A percentile compares a stretch with the other conserved stretches of the same genome.
phyloP scores from a whole-genome alignment of 1,140 invertebrate genomes.

The Onthophagus taurus region DNA sequence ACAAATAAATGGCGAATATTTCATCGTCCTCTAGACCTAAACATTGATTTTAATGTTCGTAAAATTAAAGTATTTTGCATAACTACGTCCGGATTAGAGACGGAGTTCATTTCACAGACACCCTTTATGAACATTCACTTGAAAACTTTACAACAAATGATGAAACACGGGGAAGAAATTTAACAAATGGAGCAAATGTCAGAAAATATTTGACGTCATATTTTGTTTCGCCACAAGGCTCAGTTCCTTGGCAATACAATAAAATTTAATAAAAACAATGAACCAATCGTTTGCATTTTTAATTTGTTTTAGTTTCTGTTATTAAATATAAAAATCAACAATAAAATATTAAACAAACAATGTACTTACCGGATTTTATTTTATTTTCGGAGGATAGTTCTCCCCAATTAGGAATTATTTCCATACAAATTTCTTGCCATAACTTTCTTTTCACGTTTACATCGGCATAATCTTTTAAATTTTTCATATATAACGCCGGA shows the following conservation, averaged over 20 bases:
- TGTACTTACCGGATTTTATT: conserved; percentile 1
- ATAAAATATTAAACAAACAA: background rate
- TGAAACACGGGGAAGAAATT: background rate
- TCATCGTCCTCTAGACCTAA: background rate
- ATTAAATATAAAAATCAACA: background rate
- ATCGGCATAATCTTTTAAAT: background rate
- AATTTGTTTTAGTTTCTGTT: too few relatives aligned
- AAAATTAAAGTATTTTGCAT: background rate
- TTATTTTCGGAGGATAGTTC: background rate
- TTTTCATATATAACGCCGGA: background rate
- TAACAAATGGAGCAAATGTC: background rate
- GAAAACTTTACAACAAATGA: background rate
- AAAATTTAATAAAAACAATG: conserved; percentile 2
- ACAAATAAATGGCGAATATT: conserved; percentile 26
- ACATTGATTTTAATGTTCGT: background rate
- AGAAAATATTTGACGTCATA: background rate
- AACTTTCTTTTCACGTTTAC: background rate
- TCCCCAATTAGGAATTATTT: background rate
- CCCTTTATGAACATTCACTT: conserved; percentile 4
- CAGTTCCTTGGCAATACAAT: conserved; percentile 4
- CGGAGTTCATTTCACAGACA: too few relatives aligned
- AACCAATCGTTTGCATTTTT: too few relatives aligned
- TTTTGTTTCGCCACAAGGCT: conserved; percentile 1
- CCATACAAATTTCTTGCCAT: background rate
- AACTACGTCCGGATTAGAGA: too few relatives aligned